These are phyloP conservation scores for Orientallactaga bullata DNA, from an alignment of 2,113 vertebrate genomes.

Conservation along the genomic window DNA sequence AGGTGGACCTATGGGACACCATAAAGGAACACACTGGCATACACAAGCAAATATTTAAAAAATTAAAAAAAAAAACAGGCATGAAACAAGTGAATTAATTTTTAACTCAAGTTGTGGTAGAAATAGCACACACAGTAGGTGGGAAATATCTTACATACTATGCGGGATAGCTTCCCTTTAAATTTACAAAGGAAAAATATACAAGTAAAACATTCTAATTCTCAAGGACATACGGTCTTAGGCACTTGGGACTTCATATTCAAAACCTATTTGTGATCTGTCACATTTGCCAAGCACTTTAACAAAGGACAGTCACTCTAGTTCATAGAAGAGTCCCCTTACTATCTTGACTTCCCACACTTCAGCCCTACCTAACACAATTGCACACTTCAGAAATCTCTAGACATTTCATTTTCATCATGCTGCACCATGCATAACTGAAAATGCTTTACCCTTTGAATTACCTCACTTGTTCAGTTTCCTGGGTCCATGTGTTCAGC, in stretches of 20 bases:
- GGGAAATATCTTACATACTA: background rate
- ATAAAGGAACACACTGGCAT: no score
- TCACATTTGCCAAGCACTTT: no score
- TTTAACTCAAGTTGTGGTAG: background rate
- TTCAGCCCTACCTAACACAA: no score
- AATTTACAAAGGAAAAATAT: background rate
- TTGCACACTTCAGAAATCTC: background rate
- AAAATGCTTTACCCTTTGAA: background rate
- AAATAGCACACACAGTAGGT: background rate
- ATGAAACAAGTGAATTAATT: constrained; percentile 6
- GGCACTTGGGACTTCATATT: background rate
- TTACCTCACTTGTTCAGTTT: background rate
- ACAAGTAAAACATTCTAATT: background rate
- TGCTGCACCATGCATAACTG: background rate
- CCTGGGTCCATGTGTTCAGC: background rate
- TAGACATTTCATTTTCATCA: background rate
- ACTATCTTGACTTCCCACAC: background rate
- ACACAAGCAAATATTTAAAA: no score
- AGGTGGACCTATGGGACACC: no score
- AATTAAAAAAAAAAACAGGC: background rate
- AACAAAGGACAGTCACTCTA: background rate
- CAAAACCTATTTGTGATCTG: background rate
- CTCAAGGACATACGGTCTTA: background rate
- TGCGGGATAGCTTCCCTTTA: background rate
- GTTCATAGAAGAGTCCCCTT: no score